Base-by-base conservation (phyloP, 2,797 vertebrate species). In the Enteromius paludinosus region DNA sequence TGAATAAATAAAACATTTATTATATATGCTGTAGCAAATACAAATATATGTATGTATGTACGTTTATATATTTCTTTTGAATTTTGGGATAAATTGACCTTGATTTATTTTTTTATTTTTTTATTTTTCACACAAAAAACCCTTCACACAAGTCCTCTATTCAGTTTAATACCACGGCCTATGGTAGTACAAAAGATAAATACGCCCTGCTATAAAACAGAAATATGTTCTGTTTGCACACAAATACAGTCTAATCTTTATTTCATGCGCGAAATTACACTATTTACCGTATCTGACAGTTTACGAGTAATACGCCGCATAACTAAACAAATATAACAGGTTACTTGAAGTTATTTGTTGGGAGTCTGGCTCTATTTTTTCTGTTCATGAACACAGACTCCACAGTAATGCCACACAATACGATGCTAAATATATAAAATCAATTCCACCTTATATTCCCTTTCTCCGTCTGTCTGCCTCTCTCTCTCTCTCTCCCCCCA, bases 371-470 rank as follows among this genome's bases (percentile, higher is more conserved):
- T 10, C 45, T 49, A 49, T 73, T 81, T n/a, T 52, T 47, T 81
- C 20, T 64, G 59, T 52, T 73, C 33, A 49, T 62, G 41, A 59
- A 56, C 8, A 72, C 54, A 38, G 70, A 65, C 52, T 80, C 54
- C 12, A 68, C 33, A 76, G 35, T 73, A 81, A 78, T 47, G 65
- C 43, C 68, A 68, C 72, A 49, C 68, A 81, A 80, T 82, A 85
- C 66, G 30, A 59, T n/a, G 59, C 72, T 83, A 83, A 83, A 83
- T 85, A 87, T 71, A 79, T 61, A 52, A 73, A 87, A 87, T 87
- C 86, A 83, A 87, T 87, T 83, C 25, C 72, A 61, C 18, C 79
- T 82, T 47, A 76, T 41, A 62, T 79, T 54, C n/a, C 23, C 75
- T 72, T 28, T 54, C 41, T 49, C 54, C 6, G 2, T 83, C 38